These are phyloP conservation scores for Phymastichus coffea DNA, from an alignment of 1,140 invertebrate genomes.

Conservation along the genomic window DNA sequence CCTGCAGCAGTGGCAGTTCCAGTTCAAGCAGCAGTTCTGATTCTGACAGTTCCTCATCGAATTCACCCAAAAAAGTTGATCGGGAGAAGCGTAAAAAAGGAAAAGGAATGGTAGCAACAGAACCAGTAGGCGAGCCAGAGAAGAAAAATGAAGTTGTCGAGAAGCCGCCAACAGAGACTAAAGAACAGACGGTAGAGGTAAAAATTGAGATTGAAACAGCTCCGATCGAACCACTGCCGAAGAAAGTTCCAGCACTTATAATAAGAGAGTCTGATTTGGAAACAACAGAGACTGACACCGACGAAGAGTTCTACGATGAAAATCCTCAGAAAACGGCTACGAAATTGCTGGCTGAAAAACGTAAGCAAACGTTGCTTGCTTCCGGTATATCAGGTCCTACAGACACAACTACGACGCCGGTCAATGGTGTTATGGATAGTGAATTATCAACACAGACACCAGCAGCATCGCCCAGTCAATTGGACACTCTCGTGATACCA, in stretches of 20 bases:
- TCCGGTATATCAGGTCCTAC: conserved; percentile 49
- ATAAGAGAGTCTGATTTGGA: conserved; percentile 79
- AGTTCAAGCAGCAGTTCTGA: conserved; percentile 71
- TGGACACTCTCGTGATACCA: conserved; percentile 4
- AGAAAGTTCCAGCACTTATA: no score
- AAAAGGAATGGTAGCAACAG: conserved; percentile 40
- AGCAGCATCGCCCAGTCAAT: conserved; percentile 19
- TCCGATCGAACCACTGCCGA: no score
- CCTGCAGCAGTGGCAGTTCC: conserved; percentile 59
- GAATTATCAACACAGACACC: conserved; percentile 25
- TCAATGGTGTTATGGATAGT: conserved; percentile 59
- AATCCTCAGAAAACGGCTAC: conserved; percentile 71
- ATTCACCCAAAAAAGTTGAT: conserved; percentile 51
- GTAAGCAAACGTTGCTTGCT: conserved; percentile 63
- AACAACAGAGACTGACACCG: conserved; percentile 78
- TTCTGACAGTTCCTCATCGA: conserved; percentile 64
- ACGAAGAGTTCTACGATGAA: conserved; percentile 84
- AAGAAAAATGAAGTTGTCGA: conserved; percentile 26
- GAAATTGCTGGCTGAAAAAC: conserved; percentile 71
- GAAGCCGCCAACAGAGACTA: no score
- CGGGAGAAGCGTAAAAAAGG: conserved; percentile 48
- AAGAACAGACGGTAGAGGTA: no score
- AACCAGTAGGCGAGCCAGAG: no score
- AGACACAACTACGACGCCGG: conserved; percentile 40
- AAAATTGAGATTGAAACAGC: no score